A percentile compares a stretch with the other conserved stretches of the same genome.
Conservation (phyloP, 2,888 invertebrate genomes). For the Philhelius pedissequus region DNA sequence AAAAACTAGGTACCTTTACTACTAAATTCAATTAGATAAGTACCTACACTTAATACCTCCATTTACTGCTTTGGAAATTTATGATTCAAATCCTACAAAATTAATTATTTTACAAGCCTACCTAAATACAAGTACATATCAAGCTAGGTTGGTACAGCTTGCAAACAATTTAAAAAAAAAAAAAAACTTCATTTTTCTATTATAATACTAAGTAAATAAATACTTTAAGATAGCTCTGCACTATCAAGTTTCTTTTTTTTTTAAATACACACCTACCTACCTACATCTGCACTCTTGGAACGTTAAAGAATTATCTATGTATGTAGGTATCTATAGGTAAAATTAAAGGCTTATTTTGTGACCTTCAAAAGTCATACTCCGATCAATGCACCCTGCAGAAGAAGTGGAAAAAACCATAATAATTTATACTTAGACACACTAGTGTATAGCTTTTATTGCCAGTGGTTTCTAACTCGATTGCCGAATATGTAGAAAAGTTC, state of each 20-base stretch:
- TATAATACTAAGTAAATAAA: no score
- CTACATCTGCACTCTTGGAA: neutral
- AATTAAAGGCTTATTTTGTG: constrained; percentile 6
- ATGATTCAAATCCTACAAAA: no score
- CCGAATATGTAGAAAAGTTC: neutral
- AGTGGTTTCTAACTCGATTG: neutral
- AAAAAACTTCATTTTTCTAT: no score
- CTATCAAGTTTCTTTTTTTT: neutral
- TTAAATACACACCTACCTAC: neutral
- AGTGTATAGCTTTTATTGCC: neutral
- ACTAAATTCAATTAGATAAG: no score
- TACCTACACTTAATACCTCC: no score
- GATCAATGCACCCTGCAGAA: constrained; percentile 66
- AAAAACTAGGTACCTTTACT: no score
- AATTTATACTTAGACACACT: neutral
- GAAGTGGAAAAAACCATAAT: constrained; percentile 19
- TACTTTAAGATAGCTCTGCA: neutral
- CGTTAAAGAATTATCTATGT: neutral
- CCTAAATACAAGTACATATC: no score
- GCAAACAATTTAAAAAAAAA: no score
- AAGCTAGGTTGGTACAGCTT: no score
- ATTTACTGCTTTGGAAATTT: no score
- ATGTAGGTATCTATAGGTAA: no score
- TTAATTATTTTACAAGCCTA: no score
- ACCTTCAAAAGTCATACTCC: constrained; percentile 56